These are phyloP conservation scores for Zaprionus davidi DNA, from an alignment of 1,140 invertebrate genomes.

Conservation along the genomic window DNA sequence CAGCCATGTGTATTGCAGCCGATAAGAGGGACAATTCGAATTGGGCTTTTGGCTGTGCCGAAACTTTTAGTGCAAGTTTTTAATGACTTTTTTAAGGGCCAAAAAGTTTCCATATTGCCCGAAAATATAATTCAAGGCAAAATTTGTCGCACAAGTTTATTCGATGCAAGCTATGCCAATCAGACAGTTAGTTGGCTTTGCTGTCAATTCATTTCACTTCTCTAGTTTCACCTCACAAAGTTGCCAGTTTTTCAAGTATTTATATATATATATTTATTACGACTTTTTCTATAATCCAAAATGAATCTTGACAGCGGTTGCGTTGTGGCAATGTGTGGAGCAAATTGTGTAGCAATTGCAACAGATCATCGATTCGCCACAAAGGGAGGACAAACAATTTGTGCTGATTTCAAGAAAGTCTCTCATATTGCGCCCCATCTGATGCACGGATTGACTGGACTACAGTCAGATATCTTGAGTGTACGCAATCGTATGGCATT, in stretches of 20 bases:
- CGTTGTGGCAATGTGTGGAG: conserved; percentile 5
- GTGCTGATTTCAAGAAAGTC: background rate
- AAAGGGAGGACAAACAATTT: background rate
- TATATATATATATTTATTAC: background rate
- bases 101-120: conserved; percentile 34
- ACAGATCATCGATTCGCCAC: background rate
- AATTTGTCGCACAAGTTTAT: conserved; percentile 21
- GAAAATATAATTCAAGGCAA: conserved; percentile 10
- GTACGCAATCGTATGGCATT: background rate
- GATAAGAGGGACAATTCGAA: conserved; percentile 44
- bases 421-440: background rate
- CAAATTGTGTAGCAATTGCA: conserved; percentile 1
- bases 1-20: conserved; percentile 58
- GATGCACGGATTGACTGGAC: background rate
- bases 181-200: conserved; percentile 1
- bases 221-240: background rate
- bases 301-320: background rate
- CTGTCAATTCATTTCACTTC: background rate
- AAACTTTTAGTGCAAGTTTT: conserved; percentile 38
- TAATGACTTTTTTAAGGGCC: conserved; percentile 36
- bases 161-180: conserved; percentile 92
- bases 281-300: background rate
- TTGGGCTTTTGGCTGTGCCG: conserved; percentile 7
- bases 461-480: background rate
- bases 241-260: background rate